Percentiles rank a stretch among this genome's conserved stretches.
phyloP scores from a whole-genome alignment of 1,140 invertebrate species.

The Drosophila novamexicana region DNA sequence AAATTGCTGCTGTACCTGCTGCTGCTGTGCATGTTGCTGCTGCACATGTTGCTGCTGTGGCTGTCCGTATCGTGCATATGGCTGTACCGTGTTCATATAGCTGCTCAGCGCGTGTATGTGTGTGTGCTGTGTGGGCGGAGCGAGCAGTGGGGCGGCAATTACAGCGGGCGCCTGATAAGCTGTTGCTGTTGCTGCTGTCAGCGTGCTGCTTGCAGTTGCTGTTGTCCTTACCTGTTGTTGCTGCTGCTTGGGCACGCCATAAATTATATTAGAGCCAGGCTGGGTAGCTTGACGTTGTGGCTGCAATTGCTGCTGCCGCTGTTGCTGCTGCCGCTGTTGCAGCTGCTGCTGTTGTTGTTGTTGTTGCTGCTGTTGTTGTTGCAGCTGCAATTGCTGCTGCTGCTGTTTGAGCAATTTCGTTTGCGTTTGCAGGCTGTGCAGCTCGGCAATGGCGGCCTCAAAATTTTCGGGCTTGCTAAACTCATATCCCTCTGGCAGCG shows the following conservation, averaged over 20 bases:
- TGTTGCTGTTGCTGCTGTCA: not conserved
- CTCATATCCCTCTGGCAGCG: conserved; percentile 71
- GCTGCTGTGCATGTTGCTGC: conserved; percentile 25
- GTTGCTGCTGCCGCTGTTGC: conserved; percentile 34
- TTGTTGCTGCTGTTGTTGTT: conserved; percentile 31
- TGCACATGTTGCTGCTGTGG: conserved; percentile 15
- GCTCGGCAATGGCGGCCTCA: conserved; percentile 75
- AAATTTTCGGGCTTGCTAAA: conserved; percentile 69
- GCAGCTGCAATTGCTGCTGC: conserved; percentile 47
- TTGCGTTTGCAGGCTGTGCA: conserved; percentile 71
- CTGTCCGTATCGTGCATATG: conserved; percentile 67
- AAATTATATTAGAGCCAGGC: conserved; percentile 21
- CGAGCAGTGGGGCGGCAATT: conserved; percentile 27
- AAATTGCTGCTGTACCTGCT: conserved; percentile 40
- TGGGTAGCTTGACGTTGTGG: not conserved
- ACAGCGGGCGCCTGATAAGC: conserved; percentile 7
- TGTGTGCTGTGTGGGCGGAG: conserved; percentile 60
- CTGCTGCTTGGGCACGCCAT: conserved; percentile 53
- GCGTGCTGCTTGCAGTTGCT: not conserved
- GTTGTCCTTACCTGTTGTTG: conserved; percentile 40
- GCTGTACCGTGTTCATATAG: conserved; percentile 75
- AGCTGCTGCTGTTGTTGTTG: conserved; percentile 14
- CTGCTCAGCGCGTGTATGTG: conserved; percentile 70
- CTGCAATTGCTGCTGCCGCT: conserved; percentile 36
- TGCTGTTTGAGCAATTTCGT: conserved; percentile 67